These are phyloP conservation scores for Hypsopygia costalis DNA, from an alignment of 2,888 invertebrate genomes.

Conservation along the genomic window DNA sequence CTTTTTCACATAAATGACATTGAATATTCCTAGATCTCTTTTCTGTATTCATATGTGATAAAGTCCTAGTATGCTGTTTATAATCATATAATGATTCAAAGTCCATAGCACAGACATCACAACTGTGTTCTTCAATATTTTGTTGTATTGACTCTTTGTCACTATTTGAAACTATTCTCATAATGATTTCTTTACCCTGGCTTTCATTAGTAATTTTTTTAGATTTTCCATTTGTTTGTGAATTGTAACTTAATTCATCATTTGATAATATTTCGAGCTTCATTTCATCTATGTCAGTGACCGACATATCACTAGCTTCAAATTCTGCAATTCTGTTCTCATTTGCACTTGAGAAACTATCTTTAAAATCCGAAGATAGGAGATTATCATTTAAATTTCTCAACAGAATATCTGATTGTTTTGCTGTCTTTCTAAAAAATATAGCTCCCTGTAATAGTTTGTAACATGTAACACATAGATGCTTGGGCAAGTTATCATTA, in stretches of 20 bases:
- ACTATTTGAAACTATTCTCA: not conserved
- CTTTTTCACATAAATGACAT: constrained; percentile 19
- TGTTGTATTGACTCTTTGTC: constrained; percentile 14
- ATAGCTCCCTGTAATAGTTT: constrained; percentile 23
- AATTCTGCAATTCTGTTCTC: no score
- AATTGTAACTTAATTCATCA: constrained; percentile 4
- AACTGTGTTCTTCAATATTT: constrained; percentile 12
- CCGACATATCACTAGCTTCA: no score
- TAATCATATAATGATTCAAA: constrained; percentile 16
- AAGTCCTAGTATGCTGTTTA: constrained; percentile 6
- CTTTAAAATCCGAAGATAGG: no score
- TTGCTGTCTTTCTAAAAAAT: constrained; percentile 25
- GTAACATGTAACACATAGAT: constrained; percentile 24
- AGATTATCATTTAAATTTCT: no score
- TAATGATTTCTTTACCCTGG: not conserved
- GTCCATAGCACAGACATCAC: constrained; percentile 8
- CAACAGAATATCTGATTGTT: constrained; percentile 19
- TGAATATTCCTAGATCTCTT: constrained; percentile 7
- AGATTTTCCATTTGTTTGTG: constrained; percentile 15
- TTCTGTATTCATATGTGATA: not conserved
- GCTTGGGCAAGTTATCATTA: constrained; percentile 26
- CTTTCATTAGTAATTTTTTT: constrained; percentile 17
- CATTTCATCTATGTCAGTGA: no score
- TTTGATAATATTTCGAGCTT: not conserved
- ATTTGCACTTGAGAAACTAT: no score